Evolutionary conservation across 1,140 invertebrate species (phyloP), one percentile per base, ranked within the genome.

Genomic region (Drosophila oshimai): DNA sequence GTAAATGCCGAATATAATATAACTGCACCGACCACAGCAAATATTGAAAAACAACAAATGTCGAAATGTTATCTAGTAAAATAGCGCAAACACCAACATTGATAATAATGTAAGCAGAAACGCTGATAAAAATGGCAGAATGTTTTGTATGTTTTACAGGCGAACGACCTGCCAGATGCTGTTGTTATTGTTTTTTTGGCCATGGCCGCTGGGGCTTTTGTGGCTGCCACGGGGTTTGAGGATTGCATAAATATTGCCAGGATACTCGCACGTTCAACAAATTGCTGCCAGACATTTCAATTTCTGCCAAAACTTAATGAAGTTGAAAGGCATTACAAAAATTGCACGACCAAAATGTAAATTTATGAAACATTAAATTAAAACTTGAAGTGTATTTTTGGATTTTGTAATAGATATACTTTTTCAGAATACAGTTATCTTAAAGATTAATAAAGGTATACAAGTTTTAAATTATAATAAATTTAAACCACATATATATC

Each of bases 81-180:
- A 62, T 71, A 26, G 33, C 41, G 37, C 45, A 70, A 70, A 69
- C 62, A 69, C 22, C 13, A 31, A 34, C 28, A 31, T 26, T n/a
- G 36, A 54, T 24, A 69, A 58, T 49, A 57, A 54, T 70, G 29
- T 39, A 51, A 54, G 46, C 49, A 55, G 34, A 24, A 41, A 4
- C 49, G 29, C 31, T 20, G 57, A 31, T 51, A 50, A 73, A 72
- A 73, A 50, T 73, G 28, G 50, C 33, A 31, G 45, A 65, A 74
- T 65, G 58, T 57, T 50, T 65, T 75, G 72, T 58, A 34, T 76
- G 61, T 51, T 64, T 68, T 49, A 73, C 68, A 73, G 55, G 45
- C 42, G 26, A 72, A 62, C 51, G 51, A 67, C 50, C 74, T 61
- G 58, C 49, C 46, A n/a, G n/a, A n/a, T n/a, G n/a, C 51, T 29